Base-by-base conservation (phyloP, 2,113 vertebrate species). In the Salvelinus namaycush region DNA sequence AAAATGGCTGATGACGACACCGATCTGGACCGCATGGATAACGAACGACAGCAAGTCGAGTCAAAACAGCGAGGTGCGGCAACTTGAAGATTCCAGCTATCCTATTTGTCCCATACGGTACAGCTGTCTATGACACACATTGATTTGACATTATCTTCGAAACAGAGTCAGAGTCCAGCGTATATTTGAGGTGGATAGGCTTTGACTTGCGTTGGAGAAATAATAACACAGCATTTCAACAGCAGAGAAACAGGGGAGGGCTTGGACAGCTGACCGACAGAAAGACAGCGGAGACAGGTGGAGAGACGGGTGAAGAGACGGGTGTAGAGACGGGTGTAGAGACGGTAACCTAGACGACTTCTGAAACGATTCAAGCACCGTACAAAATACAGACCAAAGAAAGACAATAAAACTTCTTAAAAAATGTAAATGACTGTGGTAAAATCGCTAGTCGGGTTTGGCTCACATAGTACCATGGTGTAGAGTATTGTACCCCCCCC, bases 391-490 rank as follows among this genome's bases (percentile, higher is more conserved):
- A 72, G 59, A 73, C 68, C 22, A 60, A 75, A 68, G 44, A 44
- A 7, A 6, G 39, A 62, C 16, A 54, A 73, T 29, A 75, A 70
- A 75, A 27, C 65, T 18, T 0, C 11, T 72, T 34, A 34, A 78
- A 71, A 20, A 48, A 74, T 44, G 67, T 65, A 66, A 20, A 73
- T 65, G 49, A 73, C 14, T 59, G 71, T 62, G 34, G 65, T 67
- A 66, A 73, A 74, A 75, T n/a, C 29, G 8, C 18, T 67, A 31
- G 27, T 62, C 72, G 74, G 69, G 72, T 87, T 89, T 89, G 88
- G 90, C 89, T 91, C 83, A 69, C 82, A 22, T 69, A 75, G 89
- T 90, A 90, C 87, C 84, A 9, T 79, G 64, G 12, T 48, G 69
- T 81, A 48, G 51, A 54, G 8, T 3, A 1, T 13, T 4, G 26